Evolutionary conservation across 2,797 vertebrate species (phyloP).

Genomic region (Lates japonicus): DNA sequence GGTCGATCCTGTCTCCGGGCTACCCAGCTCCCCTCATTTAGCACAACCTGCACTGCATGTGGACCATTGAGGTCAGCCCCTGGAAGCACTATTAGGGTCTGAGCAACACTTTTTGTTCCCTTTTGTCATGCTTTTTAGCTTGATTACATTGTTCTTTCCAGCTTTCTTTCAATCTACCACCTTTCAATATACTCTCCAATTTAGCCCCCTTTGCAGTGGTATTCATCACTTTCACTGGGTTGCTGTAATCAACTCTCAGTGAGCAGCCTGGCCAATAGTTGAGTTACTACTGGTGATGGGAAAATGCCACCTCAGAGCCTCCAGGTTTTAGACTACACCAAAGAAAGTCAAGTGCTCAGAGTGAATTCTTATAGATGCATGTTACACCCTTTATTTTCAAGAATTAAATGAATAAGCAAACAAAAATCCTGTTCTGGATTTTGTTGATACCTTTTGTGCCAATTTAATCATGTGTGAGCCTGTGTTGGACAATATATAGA

Average conservation of each 20-base stretch:
- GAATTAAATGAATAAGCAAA: slow-evolving; percentile 11
- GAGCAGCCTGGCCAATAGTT: slow-evolving; percentile 57
- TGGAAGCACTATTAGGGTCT: slow-evolving; percentile 97
- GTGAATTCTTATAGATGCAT: neutral
- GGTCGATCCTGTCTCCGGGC: slow-evolving; percentile 96
- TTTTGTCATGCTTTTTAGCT: slow-evolving; percentile 28
- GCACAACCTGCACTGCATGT: slow-evolving; percentile 97
- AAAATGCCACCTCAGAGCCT: slow-evolving; percentile 47
- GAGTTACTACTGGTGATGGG: slow-evolving; percentile 52
- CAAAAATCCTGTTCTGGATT: neutral
- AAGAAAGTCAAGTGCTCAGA: slow-evolving; percentile 28
- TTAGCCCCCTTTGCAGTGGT: slow-evolving; percentile 63
- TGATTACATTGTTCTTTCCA: slow-evolving; percentile 68
- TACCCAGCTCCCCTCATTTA: slow-evolving; percentile 97
- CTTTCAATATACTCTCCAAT: slow-evolving; percentile 72
- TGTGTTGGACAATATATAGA: neutral
- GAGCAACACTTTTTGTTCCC: slow-evolving; percentile 63
- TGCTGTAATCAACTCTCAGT: slow-evolving; percentile 74
- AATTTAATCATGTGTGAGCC: neutral
- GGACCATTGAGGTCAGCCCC: slow-evolving; percentile 95
- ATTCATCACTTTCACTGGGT: slow-evolving; percentile 72
- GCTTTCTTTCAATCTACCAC: slow-evolving; percentile 68
- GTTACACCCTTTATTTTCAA: neutral
- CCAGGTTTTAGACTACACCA: slow-evolving; percentile 37
- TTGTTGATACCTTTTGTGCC: neutral